These are phyloP conservation scores for Andinoacara biseriatus DNA, from an alignment of 2,113 vertebrate genomes.

Conservation along the genomic window DNA sequence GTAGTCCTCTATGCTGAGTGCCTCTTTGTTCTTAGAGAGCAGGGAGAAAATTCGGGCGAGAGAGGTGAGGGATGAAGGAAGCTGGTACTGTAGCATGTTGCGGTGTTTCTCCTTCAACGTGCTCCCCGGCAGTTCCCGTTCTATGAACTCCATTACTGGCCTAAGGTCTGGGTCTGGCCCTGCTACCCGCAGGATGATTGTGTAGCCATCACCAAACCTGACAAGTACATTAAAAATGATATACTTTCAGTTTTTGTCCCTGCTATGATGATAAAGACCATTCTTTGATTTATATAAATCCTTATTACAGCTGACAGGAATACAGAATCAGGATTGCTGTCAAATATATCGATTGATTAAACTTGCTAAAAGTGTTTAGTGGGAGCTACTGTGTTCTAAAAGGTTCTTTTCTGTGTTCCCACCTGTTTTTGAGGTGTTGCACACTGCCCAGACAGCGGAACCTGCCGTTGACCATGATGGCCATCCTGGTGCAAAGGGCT, in stretches of 20 bases:
- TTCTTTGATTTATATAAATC: background rate
- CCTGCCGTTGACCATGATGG: slow-evolving; percentile 98
- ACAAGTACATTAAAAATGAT: background rate
- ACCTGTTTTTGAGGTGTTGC: slow-evolving; percentile 98
- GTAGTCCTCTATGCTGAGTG: slow-evolving; percentile 97
- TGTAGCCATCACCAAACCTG: slow-evolving; percentile 98
- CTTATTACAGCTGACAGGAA: background rate
- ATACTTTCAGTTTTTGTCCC: background rate
- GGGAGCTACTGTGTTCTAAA: background rate
- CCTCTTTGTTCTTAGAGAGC: slow-evolving; percentile 92
- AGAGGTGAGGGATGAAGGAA: slow-evolving; percentile 90
- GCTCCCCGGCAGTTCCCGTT: slow-evolving; percentile 91
- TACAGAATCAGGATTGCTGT: background rate
- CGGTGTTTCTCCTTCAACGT: slow-evolving; percentile 95
- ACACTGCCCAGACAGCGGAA: slow-evolving; percentile 97
- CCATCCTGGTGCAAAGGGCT: slow-evolving; percentile 96
- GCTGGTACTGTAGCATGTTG: slow-evolving; percentile 98
- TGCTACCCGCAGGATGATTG: slow-evolving; percentile 92
- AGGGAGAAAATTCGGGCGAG: slow-evolving; percentile 95
- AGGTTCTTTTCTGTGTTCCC: background rate
- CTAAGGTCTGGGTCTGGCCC: slow-evolving; percentile 89
- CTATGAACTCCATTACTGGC: slow-evolving; percentile 93
- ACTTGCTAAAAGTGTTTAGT: background rate
- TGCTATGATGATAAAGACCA: background rate
- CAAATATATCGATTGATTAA: background rate